Base-by-base conservation (phyloP, 2,113 vertebrate species). In the Mugil cephalus region DNA sequence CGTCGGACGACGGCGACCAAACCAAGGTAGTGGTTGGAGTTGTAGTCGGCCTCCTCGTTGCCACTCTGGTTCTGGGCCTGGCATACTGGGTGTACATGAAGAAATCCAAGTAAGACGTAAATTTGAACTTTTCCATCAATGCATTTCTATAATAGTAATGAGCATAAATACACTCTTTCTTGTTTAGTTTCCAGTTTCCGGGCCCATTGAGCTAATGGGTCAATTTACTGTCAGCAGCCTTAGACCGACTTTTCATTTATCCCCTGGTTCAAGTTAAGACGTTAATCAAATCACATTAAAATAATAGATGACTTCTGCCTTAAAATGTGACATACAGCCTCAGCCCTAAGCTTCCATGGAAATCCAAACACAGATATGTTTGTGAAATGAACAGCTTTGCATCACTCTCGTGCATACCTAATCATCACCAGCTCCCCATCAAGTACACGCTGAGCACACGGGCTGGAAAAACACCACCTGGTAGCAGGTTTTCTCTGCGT, bases 1-100 rank as follows among this genome's bases (percentile, higher is more conserved):
- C 80, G 38, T 69, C 73, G 1, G 88, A 88, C 2, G 86, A 90
- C 1, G 91, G 90, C 46, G 96, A 96, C 89, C 95, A 96, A 86
- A 94, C 96, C 67, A 95, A 95, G 72, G 72, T 99, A 73, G 96
- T 96, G 82, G 95, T 98, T 60, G 97, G 98, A n/a, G 94, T 99
- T 43, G 94, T 99, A 0, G 94, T 97, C 0, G 96, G 96, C 11
- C 94, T 98, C 56, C 92, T 99, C 12, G 79, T 99, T 0, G 96
- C 93, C 43, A 92, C 94, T n/a, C 39, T 95, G 0, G 88, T 96
- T 42, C 93, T 97, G 65, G 96, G 94, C 18, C 76, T 97, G 39
- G 93, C 93, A 53, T 98, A 97, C 84, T 96, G 95, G 95, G 80
- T 98, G 56, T 99, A 96, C 65, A 90, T 93, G 91, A 99, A 97